Percentiles rank a stretch among this genome's conserved stretches.
Evolutionary conservation across 2,888 invertebrate species (phyloP).

Genomic region (Latrodectus hesperus): DNA sequence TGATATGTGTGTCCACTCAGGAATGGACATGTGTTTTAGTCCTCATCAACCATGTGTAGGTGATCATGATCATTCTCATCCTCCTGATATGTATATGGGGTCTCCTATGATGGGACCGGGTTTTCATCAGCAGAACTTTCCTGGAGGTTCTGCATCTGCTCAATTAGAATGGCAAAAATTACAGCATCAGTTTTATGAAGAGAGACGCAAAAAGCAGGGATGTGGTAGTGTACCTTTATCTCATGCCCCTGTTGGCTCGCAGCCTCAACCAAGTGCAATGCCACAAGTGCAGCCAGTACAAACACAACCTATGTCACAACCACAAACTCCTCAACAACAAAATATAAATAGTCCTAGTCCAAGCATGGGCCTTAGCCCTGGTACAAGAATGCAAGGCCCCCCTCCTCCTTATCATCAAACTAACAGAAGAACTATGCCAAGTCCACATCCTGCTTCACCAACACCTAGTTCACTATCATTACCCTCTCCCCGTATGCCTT

Average conservation of each 20-base stretch:
- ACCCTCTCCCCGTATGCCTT: constrained; percentile 84
- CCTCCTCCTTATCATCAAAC: constrained; percentile 86
- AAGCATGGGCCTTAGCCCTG: constrained; percentile 71
- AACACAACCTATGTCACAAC: constrained; percentile 61
- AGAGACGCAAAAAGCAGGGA: constrained; percentile 78
- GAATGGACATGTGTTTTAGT: constrained; percentile 63
- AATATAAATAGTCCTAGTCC: constrained; percentile 72
- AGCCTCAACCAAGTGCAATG: constrained; percentile 49
- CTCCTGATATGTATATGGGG: constrained; percentile 59
- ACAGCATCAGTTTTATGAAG: constrained; percentile 89
- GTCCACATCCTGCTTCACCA: constrained; percentile 82
- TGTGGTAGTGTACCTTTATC: constrained; percentile 70
- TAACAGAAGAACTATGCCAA: constrained; percentile 81
- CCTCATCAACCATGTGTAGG: constrained; percentile 64
- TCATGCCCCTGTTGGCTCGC: constrained; percentile 55
- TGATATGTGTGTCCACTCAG: constrained; percentile 70
- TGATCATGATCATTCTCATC: constrained; percentile 65
- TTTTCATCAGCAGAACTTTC: constrained; percentile 60
- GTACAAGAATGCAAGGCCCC: constrained; percentile 80
- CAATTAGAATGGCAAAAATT: constrained; percentile 94
- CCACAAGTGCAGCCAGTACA: constrained; percentile 62
- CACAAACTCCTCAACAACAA: constrained; percentile 66
- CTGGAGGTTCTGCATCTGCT: constrained; percentile 76
- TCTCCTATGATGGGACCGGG: constrained; percentile 45
- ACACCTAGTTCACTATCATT: constrained; percentile 80